These are phyloP conservation scores for Pseudochirops cupreus DNA, from an alignment of 2,797 vertebrate genomes.

Conservation along the genomic window DNA sequence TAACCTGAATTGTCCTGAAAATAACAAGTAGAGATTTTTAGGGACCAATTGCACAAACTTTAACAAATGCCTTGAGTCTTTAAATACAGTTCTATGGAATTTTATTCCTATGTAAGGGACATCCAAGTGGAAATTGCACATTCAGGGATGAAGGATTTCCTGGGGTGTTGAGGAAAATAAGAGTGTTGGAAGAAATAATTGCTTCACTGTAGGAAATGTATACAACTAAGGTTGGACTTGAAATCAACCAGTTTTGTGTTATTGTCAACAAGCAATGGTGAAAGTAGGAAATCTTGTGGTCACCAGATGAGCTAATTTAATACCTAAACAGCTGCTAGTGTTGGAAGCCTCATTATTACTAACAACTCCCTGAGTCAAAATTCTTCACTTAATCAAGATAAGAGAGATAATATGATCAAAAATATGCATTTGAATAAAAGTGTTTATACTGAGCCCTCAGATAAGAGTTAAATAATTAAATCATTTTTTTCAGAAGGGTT, in stretches of 20 bases:
- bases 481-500: conserved; percentile 1
- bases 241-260: conserved; percentile 79
- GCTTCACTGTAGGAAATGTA: conserved; percentile 79
- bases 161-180: conserved; percentile 81
- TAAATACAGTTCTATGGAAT: conserved; percentile 64
- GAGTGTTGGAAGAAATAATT: conserved; percentile 81
- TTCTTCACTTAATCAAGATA: conserved; percentile 46
- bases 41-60: neutral
- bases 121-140: conserved; percentile 69
- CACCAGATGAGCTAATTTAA: conserved; percentile 69
- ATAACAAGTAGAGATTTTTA: neutral
- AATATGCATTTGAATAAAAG: conserved; percentile 50
- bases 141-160: conserved; percentile 74
- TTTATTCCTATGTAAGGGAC: conserved; percentile 65
- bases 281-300: conserved; percentile 64
- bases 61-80: conserved; percentile 4
- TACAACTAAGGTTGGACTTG: conserved; percentile 82
- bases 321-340: conserved; percentile 67
- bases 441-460: neutral
- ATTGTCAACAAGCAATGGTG: conserved; percentile 70
- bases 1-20: neutral
- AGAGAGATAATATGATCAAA: neutral
- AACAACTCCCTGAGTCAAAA: neutral
- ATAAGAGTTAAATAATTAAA: neutral
- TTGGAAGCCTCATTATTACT: conserved; percentile 63